Base-by-base conservation (phyloP, 2,113 vertebrate genomes). In the Psephotus haematonotus region DNA sequence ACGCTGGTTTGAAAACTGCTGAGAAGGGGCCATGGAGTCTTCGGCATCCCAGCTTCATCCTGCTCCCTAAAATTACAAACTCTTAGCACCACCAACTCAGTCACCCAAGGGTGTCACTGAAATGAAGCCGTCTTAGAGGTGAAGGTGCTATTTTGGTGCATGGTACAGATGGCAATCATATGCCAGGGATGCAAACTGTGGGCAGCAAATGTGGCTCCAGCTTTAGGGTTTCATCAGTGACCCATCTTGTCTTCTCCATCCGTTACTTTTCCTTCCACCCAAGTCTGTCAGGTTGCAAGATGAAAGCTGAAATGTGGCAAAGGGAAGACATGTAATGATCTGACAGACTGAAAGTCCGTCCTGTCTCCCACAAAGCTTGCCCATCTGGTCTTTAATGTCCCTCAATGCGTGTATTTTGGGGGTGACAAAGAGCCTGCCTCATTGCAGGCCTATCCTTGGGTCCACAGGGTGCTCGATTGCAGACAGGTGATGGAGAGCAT, bases 71-170 rank as follows among this genome's bases (percentile, higher is more conserved):
- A 81, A 71, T 14, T 18, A 60, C 35, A 57, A 79, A 65, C 29
- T 17, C 2, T 64, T 50, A 72, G 6, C 72, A 91, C 50, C 69
- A 92, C 50, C 65, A 89, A 41, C 35, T 90, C 69, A 41, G 47
- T 83, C 64, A 72, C 41, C 27, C 86, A 63, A 52, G 20, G 18
- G 13, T 74, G 41, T 83, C 75, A 72, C 67, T 68, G 70, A 62
- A 59, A 37, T 27, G 13, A 27, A 72, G 37, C 43, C 60, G 77
- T 64, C 55, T 52, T 82, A 67, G 49, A 41, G 24, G 59, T 57
- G 63, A 82, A 79, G 86, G 88, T 78, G n/a, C 77, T 96, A 12
- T 88, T 80, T 84, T 92, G 80, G 71, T 64, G 64, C 80, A 39
- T 3, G 16, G 33, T 88, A 47, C 24, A 55, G 77, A 28, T 25